Evolutionary conservation across 2,113 vertebrate genomes (phyloP).

Genomic region (Nettapus auritus): DNA sequence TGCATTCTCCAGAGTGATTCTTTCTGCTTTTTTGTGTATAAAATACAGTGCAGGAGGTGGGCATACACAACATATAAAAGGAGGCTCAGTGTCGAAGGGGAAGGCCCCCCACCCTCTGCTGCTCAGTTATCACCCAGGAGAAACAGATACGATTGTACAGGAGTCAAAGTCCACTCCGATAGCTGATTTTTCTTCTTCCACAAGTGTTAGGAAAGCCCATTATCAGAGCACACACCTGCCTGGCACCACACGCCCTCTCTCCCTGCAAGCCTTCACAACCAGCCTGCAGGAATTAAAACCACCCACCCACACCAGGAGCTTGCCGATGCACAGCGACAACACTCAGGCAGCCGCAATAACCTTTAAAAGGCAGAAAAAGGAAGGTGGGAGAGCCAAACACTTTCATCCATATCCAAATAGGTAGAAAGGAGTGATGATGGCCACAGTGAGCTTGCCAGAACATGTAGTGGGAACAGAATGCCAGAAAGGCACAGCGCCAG

Average conservation of each 20-base stretch:
- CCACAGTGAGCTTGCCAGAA: not conserved
- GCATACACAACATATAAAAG: not conserved
- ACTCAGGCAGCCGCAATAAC: rapidly evolving
- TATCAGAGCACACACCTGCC: rapidly evolving
- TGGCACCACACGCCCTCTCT: rapidly evolving
- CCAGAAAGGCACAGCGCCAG: not conserved
- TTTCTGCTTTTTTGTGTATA: not conserved
- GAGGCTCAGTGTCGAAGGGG: not conserved
- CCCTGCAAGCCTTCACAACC: rapidly evolving
- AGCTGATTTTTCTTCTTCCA: not conserved
- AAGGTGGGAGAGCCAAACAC: not conserved
- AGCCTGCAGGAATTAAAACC: not conserved
- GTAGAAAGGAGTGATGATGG: not conserved
- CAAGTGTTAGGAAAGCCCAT: not conserved
- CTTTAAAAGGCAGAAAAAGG: not conserved
- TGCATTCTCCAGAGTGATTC: not conserved
- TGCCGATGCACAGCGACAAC: rapidly evolving
- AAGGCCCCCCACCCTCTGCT: not conserved
- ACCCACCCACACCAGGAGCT: rapidly evolving
- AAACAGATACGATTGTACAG: not conserved
- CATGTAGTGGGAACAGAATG: not conserved
- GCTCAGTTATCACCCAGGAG: not conserved
- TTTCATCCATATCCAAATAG: not conserved
- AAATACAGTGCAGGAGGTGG: not conserved
- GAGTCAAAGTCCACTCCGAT: not conserved